phyloP scores from a whole-genome alignment of 2,797 vertebrate species.

The Myripristis jacobus region DNA sequence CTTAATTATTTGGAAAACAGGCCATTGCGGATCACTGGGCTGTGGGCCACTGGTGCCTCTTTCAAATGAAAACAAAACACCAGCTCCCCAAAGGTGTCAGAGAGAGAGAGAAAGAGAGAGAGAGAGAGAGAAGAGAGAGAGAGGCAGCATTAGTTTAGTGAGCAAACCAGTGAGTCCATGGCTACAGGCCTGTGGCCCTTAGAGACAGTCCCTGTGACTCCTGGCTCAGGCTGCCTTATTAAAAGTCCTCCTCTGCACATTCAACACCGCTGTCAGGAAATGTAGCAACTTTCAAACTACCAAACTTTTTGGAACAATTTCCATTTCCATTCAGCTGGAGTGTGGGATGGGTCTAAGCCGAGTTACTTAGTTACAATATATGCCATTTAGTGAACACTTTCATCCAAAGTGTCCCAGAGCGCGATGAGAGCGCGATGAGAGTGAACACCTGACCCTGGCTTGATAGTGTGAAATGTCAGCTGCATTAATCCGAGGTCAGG shows the following conservation, averaged over 20 bases:
- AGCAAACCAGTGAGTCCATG: constrained; percentile 34
- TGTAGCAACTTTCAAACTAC: constrained; percentile 11
- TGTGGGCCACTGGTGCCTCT: constrained; percentile 25
- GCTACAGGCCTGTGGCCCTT: constrained; percentile 36
- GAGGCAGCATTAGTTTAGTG: constrained; percentile 28
- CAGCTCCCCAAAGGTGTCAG: constrained; percentile 29
- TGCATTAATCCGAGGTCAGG: too few species aligned
- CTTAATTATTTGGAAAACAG: constrained; percentile 60
- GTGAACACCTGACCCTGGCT: neutral
- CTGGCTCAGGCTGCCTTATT: constrained; percentile 54
- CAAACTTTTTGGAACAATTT: constrained; percentile 47
- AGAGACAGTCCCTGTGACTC: constrained; percentile 50
- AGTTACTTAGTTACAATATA: constrained; percentile 11
- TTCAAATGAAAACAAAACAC: constrained; percentile 59
- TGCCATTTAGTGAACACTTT: constrained; percentile 20
- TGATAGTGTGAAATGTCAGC: neutral
- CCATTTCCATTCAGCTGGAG: constrained; percentile 34
- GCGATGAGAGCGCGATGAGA: constrained; percentile 6
- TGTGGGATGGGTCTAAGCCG: constrained; percentile 19
- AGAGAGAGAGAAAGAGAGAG: neutral
- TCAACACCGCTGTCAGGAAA: constrained; percentile 44
- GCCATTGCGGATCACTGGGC: constrained; percentile 32
- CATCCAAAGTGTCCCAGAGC: constrained; percentile 22
- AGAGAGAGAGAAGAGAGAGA: constrained; percentile 10
- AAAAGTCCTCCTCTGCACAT: constrained; percentile 59